These are phyloP conservation scores for Crax fasciolata DNA, from an alignment of 2,797 vertebrate genomes.

Conservation along the genomic window DNA sequence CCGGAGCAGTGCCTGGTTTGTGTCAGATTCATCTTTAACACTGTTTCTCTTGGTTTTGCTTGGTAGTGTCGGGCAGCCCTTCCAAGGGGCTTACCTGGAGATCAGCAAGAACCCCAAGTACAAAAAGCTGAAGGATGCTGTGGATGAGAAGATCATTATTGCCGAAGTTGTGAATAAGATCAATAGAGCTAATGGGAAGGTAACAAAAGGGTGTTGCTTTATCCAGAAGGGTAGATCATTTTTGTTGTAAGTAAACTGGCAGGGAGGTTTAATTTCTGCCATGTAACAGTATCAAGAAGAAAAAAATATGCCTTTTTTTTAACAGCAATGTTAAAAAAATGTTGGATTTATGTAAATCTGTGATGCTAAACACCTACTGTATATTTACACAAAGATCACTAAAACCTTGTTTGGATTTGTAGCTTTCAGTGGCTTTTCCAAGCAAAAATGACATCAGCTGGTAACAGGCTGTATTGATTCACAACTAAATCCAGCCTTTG, in stretches of 20 bases:
- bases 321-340: neutral
- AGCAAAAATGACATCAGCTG: neutral
- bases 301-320: neutral
- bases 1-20: neutral
- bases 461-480: neutral
- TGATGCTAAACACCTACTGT: neutral
- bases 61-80: conserved; percentile 92
- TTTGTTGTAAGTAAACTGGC: neutral
- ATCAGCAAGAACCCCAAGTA: conserved; percentile 97
- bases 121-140: conserved; percentile 92
- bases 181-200: conserved; percentile 97
- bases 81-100: conserved; percentile 97
- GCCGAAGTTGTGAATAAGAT: conserved; percentile 98
- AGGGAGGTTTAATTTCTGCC: rapidly evolving
- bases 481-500: neutral
- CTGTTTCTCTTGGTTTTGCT: neutral
- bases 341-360: neutral
- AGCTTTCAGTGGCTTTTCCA: neutral
- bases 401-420: neutral
- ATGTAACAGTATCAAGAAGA: neutral
- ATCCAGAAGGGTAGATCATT: neutral
- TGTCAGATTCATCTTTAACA: neutral
- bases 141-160: conserved; percentile 96
- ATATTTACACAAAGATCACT: neutral
- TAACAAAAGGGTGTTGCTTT: conserved; percentile 64